These are phyloP conservation scores for Clinocottus analis DNA, from an alignment of 2,113 vertebrate species.

Conservation along the genomic window DNA sequence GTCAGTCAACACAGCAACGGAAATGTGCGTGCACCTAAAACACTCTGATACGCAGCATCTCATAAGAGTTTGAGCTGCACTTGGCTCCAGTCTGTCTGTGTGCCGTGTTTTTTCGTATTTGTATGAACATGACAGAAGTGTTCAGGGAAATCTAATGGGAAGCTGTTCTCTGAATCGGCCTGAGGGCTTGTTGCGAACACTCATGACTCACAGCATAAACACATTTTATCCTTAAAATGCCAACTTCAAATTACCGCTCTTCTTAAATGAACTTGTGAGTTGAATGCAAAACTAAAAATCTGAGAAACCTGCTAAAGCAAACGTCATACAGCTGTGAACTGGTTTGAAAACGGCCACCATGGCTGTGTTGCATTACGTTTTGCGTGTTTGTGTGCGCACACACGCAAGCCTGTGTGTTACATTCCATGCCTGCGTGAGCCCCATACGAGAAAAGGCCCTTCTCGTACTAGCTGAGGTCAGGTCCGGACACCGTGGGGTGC, in stretches of 20 bases:
- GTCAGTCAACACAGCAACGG: constrained; percentile 28
- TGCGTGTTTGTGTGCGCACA: constrained; percentile 17
- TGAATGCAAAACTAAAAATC: constrained; percentile 11
- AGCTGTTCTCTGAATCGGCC: not conserved
- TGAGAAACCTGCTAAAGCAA: constrained; percentile 1
- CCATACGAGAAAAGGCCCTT: constrained; percentile 14
- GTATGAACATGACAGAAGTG: not conserved
- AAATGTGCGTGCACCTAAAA: constrained; percentile 4
- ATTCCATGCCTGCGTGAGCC: constrained; percentile 51
- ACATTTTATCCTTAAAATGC: not conserved
- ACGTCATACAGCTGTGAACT: constrained; percentile 30
- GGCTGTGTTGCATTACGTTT: constrained; percentile 9
- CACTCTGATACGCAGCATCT: too few relatives aligned
- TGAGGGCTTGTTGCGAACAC: not conserved
- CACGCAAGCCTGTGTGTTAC: constrained; percentile 20
- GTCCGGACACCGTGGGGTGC: constrained; percentile 65
- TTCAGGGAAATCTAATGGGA: constrained; percentile 1
- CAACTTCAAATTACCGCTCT: not conserved
- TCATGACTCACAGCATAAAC: not conserved
- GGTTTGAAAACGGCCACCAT: constrained; percentile 14
- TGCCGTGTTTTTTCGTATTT: not conserved
- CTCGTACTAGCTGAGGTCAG: constrained; percentile 69
- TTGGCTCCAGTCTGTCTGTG: constrained; percentile 38
- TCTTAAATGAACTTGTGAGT: not conserved
- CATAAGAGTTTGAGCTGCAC: constrained; percentile 16